A percentile compares a stretch with the other conserved stretches of the same genome.
phyloP scores from a whole-genome alignment of 2,888 invertebrate genomes.

The Megastigmus dorsalis region DNA sequence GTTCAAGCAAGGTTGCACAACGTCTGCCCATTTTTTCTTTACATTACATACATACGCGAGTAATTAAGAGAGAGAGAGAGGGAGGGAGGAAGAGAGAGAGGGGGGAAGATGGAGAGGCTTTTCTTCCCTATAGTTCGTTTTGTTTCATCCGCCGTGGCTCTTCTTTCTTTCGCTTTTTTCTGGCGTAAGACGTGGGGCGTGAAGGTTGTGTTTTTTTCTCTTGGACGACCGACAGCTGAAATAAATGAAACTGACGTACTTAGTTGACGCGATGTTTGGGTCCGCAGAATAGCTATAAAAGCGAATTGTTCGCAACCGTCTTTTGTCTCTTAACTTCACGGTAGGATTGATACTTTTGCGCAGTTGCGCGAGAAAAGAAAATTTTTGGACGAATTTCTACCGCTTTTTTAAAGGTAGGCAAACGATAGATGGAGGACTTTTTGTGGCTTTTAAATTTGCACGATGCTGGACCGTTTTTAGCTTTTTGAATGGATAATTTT shows the following conservation, averaged over 20 bases:
- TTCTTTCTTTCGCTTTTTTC: background rate
- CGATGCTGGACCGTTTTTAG: background rate
- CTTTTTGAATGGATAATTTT: too few species aligned
- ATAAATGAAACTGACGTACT: slow-evolving; percentile 37
- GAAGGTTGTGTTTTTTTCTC: too few species aligned
- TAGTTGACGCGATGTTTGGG: background rate
- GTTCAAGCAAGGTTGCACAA: too few species aligned
- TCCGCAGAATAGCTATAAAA: slow-evolving; percentile 32
- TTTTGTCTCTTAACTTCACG: slow-evolving; percentile 9
- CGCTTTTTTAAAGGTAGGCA: background rate
- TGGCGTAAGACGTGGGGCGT: background rate
- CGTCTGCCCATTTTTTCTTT: too few species aligned
- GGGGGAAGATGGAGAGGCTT: too few species aligned
- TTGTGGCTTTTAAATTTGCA: background rate
- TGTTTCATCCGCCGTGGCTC: background rate
- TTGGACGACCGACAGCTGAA: slow-evolving; percentile 22
- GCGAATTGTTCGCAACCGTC: slow-evolving; percentile 16
- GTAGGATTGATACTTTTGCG: too few species aligned
- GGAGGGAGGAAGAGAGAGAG: too few species aligned
- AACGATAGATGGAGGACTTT: too few species aligned
- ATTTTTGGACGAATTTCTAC: slow-evolving; percentile 19
- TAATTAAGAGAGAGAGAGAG: too few species aligned
- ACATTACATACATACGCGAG: too few species aligned
- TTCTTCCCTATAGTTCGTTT: background rate
- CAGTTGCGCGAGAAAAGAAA: background rate